Percentiles rank a stretch among this genome's conserved stretches.
Conservation (phyloP, 2,797 vertebrate species). For the Crypturellus tataupa region DNA sequence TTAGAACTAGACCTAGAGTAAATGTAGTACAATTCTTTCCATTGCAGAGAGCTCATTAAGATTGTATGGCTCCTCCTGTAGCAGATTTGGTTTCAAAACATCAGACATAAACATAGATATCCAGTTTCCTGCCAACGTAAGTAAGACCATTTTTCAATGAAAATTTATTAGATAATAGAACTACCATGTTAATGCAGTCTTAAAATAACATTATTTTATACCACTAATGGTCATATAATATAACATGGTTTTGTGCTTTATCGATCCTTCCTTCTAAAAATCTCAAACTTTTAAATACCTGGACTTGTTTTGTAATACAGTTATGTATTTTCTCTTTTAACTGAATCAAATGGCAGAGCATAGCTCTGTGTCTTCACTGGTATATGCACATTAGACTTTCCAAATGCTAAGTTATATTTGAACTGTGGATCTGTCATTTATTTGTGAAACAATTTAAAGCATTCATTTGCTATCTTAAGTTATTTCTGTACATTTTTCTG, state of each 20-base stretch:
- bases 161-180: not conserved
- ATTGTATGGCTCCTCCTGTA: slow-evolving; percentile 93
- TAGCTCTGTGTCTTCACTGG: not conserved
- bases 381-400: not conserved
- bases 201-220: not conserved
- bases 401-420: not conserved
- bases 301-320: not conserved
- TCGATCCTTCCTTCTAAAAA: not conserved
- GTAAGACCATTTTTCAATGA: slow-evolving; percentile 73
- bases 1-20: not conserved
- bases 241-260: not conserved
- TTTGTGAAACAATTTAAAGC: not conserved
- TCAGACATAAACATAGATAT: slow-evolving; percentile 96
- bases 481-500: not conserved
- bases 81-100: slow-evolving; percentile 92
- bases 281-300: not conserved
- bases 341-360: not conserved
- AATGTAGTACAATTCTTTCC: slow-evolving; percentile 2
- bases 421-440: not conserved
- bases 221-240: not conserved
- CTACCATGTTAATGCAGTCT: not conserved
- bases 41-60: slow-evolving; percentile 90
- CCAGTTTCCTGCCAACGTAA: slow-evolving; percentile 91
- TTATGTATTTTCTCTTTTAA: not conserved
- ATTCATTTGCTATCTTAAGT: not conserved